Evolutionary conservation across 1,140 invertebrate genomes (phyloP), one percentile per base, ranked within the genome.

Genomic region (Bradynema listronoti): DNA sequence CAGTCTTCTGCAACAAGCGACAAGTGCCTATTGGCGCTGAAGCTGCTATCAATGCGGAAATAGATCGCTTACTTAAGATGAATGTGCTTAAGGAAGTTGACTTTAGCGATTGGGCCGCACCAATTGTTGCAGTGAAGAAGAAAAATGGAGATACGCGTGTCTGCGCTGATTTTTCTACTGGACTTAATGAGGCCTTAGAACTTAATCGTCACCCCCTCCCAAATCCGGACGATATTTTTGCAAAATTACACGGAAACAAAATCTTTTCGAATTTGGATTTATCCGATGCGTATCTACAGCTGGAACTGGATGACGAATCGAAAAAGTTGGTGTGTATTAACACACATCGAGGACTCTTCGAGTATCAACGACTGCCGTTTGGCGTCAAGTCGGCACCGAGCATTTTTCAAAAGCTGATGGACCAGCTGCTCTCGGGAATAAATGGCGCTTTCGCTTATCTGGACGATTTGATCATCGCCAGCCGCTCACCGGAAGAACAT

Each of bases 371-470:
- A 42, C 51, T 82, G 4, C 75, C 69, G 2, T 84, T 81, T 76
- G 81, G 79, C 5, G 78, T 84, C 4, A 78, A 78, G 61, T 77
- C 75, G 27, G 80, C 81, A 1, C 80, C 82, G 69, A 78, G 59
- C 16, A 60, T 60, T 16, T 60, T 60, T 46, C 58, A 60, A 29
- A 61, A 34, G 4, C n/a, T 60, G 6, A 80, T 83, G 11, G 77
- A 80, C 43, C 57, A 77, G 61, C 54, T 79, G 2, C 51, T 82
- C 14, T 33, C 51, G 22, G 64, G 61, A 36, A 42, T 56, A 60
- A 56, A 25, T 34, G 78, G 11, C 66, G 65, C 27, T 63, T 55
- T 58, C 11, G 67, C 25, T 0, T 66, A 66, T 56, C 32, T 66
- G 29, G 63, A 66, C 62, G 63, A 66, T 29, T 19, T 66, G 45